Conservation (phyloP, 2,113 vertebrate genomes). For the Toxotes jaculatrix region DNA sequence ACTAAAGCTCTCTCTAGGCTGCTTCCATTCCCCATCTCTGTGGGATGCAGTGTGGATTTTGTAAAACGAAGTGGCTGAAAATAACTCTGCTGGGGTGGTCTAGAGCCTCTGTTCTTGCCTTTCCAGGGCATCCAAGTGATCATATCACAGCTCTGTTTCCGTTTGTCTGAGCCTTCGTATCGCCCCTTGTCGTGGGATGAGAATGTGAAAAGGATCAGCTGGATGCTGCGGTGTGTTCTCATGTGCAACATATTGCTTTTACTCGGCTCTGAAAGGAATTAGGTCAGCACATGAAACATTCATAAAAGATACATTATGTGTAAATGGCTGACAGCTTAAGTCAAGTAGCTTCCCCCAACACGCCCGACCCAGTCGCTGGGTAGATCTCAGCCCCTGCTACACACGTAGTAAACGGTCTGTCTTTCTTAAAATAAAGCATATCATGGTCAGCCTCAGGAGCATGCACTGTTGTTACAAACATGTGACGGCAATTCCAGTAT, state of each 20-base stretch:
- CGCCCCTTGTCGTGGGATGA: constrained; percentile 32
- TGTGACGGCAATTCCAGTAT: background rate
- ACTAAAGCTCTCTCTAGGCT: constrained; percentile 18
- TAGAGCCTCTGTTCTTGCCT: constrained; percentile 10
- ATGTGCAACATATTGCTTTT: constrained; percentile 70
- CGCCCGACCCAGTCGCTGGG: constrained; percentile 48
- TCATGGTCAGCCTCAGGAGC: background rate
- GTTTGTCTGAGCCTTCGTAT: background rate
- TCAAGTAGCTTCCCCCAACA: constrained; percentile 49
- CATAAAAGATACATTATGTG: constrained; percentile 78
- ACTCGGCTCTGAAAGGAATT: constrained; percentile 70
- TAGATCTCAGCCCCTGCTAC: constrained; percentile 30
- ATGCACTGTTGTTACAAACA: background rate
- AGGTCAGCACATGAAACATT: constrained; percentile 79
- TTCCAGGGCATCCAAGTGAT: constrained; percentile 25
- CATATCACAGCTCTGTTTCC: constrained; percentile 41
- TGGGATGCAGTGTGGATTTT: constrained; percentile 55
- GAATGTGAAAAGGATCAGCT: constrained; percentile 65
- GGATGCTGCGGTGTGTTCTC: constrained; percentile 55
- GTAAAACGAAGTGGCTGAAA: constrained; percentile 46
- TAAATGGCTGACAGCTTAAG: constrained; percentile 75
- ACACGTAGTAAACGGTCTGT: background rate
- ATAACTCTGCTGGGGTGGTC: constrained; percentile 24
- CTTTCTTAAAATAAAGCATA: background rate
- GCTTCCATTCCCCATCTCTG: constrained; percentile 17